Percentiles rank a stretch among this genome's conserved stretches.
These are phyloP conservation scores for Trichonephila clavipes DNA, from an alignment of 1,140 invertebrate genomes.

Conservation along the genomic window DNA sequence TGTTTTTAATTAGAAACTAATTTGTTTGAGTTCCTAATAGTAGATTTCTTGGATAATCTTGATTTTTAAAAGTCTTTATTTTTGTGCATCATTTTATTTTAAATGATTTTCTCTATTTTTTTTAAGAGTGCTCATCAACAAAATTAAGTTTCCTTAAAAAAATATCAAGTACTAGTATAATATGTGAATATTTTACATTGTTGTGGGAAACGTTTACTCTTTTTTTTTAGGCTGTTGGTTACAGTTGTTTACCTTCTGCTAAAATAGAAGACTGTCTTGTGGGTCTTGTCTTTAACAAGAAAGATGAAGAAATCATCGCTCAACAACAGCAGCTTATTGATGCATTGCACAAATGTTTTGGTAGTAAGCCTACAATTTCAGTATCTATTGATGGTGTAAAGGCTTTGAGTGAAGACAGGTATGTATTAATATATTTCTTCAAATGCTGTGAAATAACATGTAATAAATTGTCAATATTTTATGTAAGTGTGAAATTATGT, in stretches of 20 bases:
- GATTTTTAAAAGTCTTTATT: no score
- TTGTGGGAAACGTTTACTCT: not conserved
- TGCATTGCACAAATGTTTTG: constrained; percentile 82
- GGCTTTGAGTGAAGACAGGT: constrained; percentile 87
- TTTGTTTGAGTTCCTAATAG: no score
- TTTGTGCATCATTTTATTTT: no score
- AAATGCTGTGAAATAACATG: not conserved
- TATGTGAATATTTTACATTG: no score
- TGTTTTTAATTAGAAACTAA: no score
- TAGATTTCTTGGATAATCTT: no score
- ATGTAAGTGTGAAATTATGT: no score
- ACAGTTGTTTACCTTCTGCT: constrained; percentile 89
- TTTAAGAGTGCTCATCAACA: no score
- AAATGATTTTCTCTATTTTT: no score
- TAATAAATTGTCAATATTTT: no score
- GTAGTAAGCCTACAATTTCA: constrained; percentile 90
- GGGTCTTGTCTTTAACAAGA: constrained; percentile 90
- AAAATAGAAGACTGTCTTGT: constrained; percentile 94
- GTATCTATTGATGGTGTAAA: constrained; percentile 89
- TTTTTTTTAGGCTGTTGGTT: constrained; percentile 87
- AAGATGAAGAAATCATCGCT: constrained; percentile 87
- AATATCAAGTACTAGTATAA: no score
- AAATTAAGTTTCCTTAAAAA: no score
- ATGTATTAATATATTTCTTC: constrained; percentile 79
- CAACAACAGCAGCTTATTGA: constrained; percentile 87